These are phyloP conservation scores for Ctenoplectra terminalis DNA, from an alignment of 1,140 invertebrate genomes.

Conservation along the genomic window DNA sequence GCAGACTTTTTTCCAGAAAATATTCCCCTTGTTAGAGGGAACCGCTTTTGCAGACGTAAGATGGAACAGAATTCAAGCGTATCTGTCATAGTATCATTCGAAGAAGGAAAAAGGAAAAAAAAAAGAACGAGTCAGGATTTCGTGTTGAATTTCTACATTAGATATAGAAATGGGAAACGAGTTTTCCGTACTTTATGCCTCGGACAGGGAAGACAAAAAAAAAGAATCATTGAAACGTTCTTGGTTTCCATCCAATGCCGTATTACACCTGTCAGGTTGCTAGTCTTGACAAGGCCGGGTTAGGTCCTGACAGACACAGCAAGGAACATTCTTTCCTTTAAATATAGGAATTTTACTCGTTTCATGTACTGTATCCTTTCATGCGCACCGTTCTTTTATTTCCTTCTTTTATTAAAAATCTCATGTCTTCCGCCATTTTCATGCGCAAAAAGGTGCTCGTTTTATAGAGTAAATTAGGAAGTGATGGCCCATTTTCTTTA, in stretches of 20 bases:
- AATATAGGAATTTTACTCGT: constrained; percentile 12
- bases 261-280: constrained; percentile 11
- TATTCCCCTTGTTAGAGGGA: neutral
- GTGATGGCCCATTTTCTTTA: no score
- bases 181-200: neutral
- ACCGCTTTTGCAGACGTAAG: neutral
- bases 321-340: neutral
- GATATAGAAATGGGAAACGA: neutral
- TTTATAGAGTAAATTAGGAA: no score
- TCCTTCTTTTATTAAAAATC: neutral
- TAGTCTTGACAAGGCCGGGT: neutral
- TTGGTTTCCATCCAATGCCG: constrained; percentile 14
- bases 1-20: neutral
- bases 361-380: neutral
- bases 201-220: neutral
- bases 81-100: neutral
- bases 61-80: neutral
- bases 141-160: neutral
- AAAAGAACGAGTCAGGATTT: neutral
- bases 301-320: neutral
- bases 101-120: neutral
- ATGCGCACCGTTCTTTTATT: neutral
- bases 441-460: neutral
- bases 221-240: constrained; percentile 13
- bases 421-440: neutral